These are phyloP conservation scores for Oligia fasciuncula DNA, from an alignment of 2,888 invertebrate species.

Conservation along the genomic window DNA sequence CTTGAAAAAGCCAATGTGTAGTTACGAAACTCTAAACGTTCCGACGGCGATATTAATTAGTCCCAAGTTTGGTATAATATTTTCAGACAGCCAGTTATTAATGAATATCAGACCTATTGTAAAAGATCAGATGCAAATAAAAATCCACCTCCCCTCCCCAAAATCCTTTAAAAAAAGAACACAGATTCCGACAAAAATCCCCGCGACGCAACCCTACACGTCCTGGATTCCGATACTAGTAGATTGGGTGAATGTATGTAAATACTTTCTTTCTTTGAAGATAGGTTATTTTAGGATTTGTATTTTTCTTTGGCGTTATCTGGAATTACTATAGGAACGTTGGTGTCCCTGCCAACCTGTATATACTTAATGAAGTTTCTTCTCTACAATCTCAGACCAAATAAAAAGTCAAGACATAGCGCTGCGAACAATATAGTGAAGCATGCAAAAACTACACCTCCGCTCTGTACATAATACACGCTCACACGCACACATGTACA, in stretches of 20 bases:
- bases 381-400: too few relatives aligned
- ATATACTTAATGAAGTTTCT: too few relatives aligned
- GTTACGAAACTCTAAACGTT: not conserved
- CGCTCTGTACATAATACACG: too few relatives aligned
- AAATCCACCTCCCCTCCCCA: not conserved
- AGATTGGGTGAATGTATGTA: conserved; percentile 13
- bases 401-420: too few relatives aligned
- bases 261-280: not conserved
- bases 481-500: too few relatives aligned
- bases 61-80: not conserved
- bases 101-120: not conserved
- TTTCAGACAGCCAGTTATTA: not conserved
- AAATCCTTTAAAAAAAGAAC: not conserved
- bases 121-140: not conserved
- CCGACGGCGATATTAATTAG: not conserved
- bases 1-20: not conserved
- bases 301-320: not conserved
- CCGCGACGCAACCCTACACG: conserved; percentile 25
- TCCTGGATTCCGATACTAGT: conserved; percentile 17
- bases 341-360: too few relatives aligned
- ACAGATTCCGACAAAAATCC: not conserved
- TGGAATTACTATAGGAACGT: too few relatives aligned
- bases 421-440: too few relatives aligned
- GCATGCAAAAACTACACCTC: too few relatives aligned
- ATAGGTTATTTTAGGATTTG: not conserved